Evolutionary conservation across 1,140 invertebrate genomes (phyloP).

Genomic region (Hesperophylax magnus): DNA sequence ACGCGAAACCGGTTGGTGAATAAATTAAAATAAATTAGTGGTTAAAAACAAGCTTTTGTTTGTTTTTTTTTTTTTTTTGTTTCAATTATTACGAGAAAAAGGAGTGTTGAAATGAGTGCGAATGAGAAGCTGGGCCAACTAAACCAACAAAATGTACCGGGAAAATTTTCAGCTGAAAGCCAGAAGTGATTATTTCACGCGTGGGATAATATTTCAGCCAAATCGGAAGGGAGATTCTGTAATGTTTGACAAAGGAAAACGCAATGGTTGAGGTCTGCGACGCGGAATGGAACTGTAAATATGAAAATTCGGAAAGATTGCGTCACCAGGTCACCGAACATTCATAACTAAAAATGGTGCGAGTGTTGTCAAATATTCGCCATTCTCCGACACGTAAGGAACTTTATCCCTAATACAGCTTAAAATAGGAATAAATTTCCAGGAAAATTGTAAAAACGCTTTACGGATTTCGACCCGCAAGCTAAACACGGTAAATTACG

Average conservation of each 20-base stretch:
- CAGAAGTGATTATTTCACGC: constrained; percentile 7
- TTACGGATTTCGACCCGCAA: too few species aligned
- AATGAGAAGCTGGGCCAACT: too few species aligned
- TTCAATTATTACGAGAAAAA: too few species aligned
- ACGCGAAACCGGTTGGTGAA: too few species aligned
- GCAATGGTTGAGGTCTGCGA: neutral
- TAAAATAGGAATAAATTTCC: neutral
- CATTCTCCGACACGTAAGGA: neutral
- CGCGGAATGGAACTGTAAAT: neutral
- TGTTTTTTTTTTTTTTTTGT: too few species aligned
- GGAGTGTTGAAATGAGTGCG: too few species aligned
- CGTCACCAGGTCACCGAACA: constrained; percentile 14
- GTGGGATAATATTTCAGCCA: neutral
- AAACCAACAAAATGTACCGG: too few species aligned
- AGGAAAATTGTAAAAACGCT: too few species aligned
- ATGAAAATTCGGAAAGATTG: neutral
- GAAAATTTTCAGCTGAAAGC: neutral
- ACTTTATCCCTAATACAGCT: neutral
- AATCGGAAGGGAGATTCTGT: neutral
- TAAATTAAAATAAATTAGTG: too few species aligned
- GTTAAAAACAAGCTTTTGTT: too few species aligned
- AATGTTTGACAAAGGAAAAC: constrained; percentile 32
- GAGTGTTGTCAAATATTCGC: neutral
- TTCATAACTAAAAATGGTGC: constrained; percentile 1
- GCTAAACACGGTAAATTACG: too few species aligned